Evolutionary conservation across 2,888 invertebrate genomes (phyloP), one percentile per base, ranked within the genome.

Genomic region (Caenorhabditis becei): DNA sequence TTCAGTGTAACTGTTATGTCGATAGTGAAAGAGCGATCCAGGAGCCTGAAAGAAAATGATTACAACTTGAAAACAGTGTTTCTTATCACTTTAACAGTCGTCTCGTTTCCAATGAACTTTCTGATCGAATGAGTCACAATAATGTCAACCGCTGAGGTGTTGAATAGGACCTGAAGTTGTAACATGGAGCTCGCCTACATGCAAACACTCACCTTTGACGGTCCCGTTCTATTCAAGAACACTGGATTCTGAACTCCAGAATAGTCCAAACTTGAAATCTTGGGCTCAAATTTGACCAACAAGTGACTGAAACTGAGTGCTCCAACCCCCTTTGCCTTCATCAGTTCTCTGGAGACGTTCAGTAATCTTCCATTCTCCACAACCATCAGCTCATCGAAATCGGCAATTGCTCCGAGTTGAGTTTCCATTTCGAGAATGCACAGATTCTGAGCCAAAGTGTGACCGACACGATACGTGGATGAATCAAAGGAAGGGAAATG

Each of bases 311-410:
- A 80, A 20, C 44, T 47, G 2, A 80, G 41, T 0, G 80, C 80
- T 20, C 80, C 80, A 8, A 70, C 24, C 0, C n/a, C 4, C 1
- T 53, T 32, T 3, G 20, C 18, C 26, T 41, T 62, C 61, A 67
- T 56, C 26, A n/a, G 11, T 35, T 54, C 26, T n/a, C 44, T 47
- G 2, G 54, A 35, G 51, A 61, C 51, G 14, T 77, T 59, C 4
- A 32, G 41, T 18, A 77, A 7, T 23, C 47, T 32, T 5, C 54
- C 44, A 8, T 24, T 18, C 16, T 69, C 56, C 0, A 61, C 3
- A 7, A 69, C 61, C 67, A 79, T 71, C n/a, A 86, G 37, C 49
- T 87, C 87, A 59, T 87, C 87, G 32, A 87, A 77, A 74, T 87
- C 87, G 0, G 84, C 82, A 18, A 84, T 47, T 10, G 82, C 80